Percentiles rank a stretch among this genome's conserved stretches.
Evolutionary conservation across 1,140 invertebrate species (phyloP).

Genomic region (Ceratina calcarata): DNA sequence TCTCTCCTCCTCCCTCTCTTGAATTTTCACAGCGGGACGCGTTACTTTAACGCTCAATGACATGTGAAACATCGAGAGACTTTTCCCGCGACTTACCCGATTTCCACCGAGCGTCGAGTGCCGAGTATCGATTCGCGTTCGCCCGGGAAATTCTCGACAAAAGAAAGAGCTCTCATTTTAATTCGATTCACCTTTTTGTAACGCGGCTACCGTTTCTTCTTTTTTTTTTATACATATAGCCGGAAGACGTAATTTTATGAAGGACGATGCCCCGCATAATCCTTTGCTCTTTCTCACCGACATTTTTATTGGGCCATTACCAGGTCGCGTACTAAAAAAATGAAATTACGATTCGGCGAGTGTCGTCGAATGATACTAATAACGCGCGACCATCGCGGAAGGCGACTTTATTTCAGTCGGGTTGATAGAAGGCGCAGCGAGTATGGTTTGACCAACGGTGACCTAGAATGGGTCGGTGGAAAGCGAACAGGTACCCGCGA

Average conservation of each 20-base stretch:
- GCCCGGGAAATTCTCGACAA: neutral
- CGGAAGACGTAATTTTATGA: no score
- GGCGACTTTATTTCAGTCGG: constrained; percentile 10
- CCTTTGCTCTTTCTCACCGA: no score
- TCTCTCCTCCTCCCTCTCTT: neutral
- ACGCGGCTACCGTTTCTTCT: no score
- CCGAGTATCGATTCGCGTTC: neutral
- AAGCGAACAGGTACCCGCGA: constrained; percentile 27
- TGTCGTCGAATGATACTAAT: neutral
- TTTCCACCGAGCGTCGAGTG: neutral
- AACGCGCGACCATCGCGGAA: neutral
- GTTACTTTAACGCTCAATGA: constrained; percentile 5
- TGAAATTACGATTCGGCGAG: neutral
- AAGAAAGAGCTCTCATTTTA: neutral
- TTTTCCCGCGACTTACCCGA: neutral
- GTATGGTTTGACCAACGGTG: constrained; percentile 14
- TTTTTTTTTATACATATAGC: no score
- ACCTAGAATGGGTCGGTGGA: constrained; percentile 25
- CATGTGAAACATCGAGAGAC: constrained; percentile 21
- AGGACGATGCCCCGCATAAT: neutral
- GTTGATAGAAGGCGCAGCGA: constrained; percentile 6
- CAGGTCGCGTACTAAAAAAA: neutral
- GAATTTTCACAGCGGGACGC: neutral
- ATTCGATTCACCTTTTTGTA: no score
- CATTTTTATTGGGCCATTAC: neutral